These are phyloP conservation scores for Berghia stephanieae DNA, from an alignment of 1,140 invertebrate species.

Conservation along the genomic window DNA sequence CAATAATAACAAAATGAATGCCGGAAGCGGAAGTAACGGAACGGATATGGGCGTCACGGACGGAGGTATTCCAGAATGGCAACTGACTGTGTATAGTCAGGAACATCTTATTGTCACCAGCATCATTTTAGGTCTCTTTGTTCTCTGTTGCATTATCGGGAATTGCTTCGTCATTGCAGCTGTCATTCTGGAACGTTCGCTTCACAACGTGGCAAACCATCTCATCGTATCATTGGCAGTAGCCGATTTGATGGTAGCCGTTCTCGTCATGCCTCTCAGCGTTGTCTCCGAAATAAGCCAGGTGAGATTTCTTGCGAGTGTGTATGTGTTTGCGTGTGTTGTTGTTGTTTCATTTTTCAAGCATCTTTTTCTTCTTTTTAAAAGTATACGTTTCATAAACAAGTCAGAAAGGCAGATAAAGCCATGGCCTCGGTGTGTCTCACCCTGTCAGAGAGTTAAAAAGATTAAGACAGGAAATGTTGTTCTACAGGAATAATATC, in stretches of 20 bases:
- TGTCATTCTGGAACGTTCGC: slow-evolving; percentile 86
- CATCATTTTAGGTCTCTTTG: slow-evolving; percentile 62
- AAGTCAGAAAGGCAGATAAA: too few species aligned
- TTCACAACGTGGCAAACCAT: slow-evolving; percentile 90
- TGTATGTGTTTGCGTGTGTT: too few species aligned
- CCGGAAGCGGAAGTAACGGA: too few species aligned
- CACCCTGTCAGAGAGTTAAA: too few species aligned
- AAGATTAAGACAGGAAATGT: too few species aligned
- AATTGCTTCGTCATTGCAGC: slow-evolving; percentile 95
- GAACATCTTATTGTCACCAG: slow-evolving; percentile 42
- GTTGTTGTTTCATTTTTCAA: too few species aligned
- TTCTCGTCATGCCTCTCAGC: slow-evolving; percentile 70
- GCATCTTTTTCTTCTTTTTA: too few species aligned
- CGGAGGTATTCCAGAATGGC: not conserved
- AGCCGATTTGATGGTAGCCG: slow-evolving; percentile 94
- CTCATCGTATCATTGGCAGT: slow-evolving; percentile 95
- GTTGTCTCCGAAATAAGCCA: slow-evolving; percentile 70
- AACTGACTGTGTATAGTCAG: slow-evolving; percentile 38
- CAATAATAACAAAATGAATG: not conserved
- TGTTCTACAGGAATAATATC: too few species aligned
- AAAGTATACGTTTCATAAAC: too few species aligned
- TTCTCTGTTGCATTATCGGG: slow-evolving; percentile 73
- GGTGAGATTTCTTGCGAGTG: slow-evolving; percentile 20
- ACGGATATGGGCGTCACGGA: too few species aligned
- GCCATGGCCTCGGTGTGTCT: too few species aligned